Evolutionary conservation across 2,113 vertebrate genomes (phyloP), one percentile per base, ranked within the genome.

Genomic region (Corvus hawaiiensis): DNA sequence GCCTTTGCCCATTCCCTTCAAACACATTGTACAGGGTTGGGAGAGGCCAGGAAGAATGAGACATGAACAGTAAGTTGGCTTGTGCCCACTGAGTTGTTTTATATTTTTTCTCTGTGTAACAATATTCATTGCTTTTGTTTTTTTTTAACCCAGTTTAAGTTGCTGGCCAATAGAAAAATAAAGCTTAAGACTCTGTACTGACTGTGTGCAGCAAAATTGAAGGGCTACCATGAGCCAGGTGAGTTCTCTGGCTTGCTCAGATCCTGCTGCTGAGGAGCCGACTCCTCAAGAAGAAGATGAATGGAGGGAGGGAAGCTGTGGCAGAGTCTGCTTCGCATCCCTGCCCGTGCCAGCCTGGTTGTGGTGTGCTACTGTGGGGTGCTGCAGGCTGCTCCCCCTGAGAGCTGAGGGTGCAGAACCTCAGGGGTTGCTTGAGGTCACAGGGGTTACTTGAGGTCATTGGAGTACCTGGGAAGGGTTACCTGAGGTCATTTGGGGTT

Each of bases 81-180:
- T 83, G 48, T 92, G 74, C 56, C 80, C 26, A 8, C 28, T 90
- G 62, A 89, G 63, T 68, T 91, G 52, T 94, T 96, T 92, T 90
- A 86, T 92, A 96, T 54, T 79, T 94, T 84, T 97, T 87, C 61
- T 87, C 63, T 64, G 37, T 94, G 66, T 97, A 82, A 94, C 88
- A 91, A 90, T 94, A 93, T 80, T 90, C 4, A 69, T 85, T 16
- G 87, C 95, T 51, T 89, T 85, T 68, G 85, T 12, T 41, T 84
- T 72, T 75, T 84, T 87, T 91, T 87, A 97, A 97, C 94, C 80
- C 55, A 67, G 48, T 96, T 94, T 94, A 91, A 87, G 95, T 96
- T 94, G 96, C 97, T 97, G 97, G 96, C 96, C 92, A 93, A 96
- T 96, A 96, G 85, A 59, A 89, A 96, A 97, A 97, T 97, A 97